These are phyloP conservation scores for Cottoperca gobio DNA, from an alignment of 2,797 vertebrate species.

Conservation along the genomic window DNA sequence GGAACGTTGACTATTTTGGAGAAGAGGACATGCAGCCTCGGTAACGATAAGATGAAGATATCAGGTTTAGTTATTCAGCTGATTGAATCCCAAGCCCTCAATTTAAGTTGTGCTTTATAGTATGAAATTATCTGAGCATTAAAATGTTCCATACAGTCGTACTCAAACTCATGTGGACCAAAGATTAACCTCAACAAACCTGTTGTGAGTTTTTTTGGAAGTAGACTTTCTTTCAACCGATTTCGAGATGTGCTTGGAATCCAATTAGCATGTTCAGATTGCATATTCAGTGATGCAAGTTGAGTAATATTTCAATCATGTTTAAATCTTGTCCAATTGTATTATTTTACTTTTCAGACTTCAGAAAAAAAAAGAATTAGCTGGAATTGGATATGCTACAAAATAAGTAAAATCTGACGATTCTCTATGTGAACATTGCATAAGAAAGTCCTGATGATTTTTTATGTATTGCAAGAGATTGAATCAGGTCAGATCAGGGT, in stretches of 20 bases:
- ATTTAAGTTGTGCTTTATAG: neutral
- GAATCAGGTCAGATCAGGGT: slow-evolving; percentile 45
- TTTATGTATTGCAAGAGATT: slow-evolving; percentile 37
- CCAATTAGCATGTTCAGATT: neutral
- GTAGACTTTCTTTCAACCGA: neutral
- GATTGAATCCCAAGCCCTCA: neutral
- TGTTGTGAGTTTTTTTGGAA: neutral
- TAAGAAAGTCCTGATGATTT: slow-evolving; percentile 22
- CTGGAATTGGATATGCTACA: slow-evolving; percentile 32
- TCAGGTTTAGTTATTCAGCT: neutral
- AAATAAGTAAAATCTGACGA: slow-evolving; percentile 7
- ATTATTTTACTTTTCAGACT: slow-evolving; percentile 21
- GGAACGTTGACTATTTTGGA: neutral
- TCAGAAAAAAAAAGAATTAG: slow-evolving; percentile 36
- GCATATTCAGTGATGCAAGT: neutral
- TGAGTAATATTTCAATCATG: slow-evolving; percentile 38
- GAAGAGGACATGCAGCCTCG: neutral
- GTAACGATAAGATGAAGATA: neutral
- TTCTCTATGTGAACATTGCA: slow-evolving; percentile 23
- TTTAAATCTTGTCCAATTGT: slow-evolving; percentile 18
- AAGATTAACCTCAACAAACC: neutral
- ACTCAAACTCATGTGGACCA: neutral
- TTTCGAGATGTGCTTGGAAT: neutral
- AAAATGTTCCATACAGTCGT: neutral
- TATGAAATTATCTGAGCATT: neutral